Evolutionary conservation across 2,888 invertebrate species (phyloP).

Genomic region (Plebejus anna): DNA sequence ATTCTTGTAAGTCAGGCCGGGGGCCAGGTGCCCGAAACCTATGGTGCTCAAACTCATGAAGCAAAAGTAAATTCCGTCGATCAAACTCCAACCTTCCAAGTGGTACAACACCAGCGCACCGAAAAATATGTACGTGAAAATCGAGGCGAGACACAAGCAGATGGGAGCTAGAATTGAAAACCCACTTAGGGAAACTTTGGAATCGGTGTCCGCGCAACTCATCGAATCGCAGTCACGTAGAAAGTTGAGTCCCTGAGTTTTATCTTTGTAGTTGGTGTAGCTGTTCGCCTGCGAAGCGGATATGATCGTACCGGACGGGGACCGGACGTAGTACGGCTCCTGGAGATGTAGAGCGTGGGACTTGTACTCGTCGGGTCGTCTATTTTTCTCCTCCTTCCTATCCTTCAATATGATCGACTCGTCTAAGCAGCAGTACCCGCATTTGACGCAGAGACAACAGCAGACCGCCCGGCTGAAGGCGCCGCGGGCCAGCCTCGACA

Average conservation of each 20-base stretch:
- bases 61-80: constrained; percentile 96
- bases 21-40: constrained; percentile 93
- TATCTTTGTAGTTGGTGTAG: constrained; percentile 66
- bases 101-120: constrained; percentile 94
- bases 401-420: constrained; percentile 91
- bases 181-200: constrained; percentile 84
- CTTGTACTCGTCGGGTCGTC: constrained; percentile 83
- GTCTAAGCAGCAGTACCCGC: constrained; percentile 92
- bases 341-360: constrained; percentile 82
- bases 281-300: constrained; percentile 75
- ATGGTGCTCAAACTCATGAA: constrained; percentile 97
- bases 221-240: constrained; percentile 75
- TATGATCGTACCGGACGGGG: constrained; percentile 75
- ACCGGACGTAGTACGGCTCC: constrained; percentile 85
- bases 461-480: constrained; percentile 90
- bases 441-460: constrained; percentile 93
- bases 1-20: constrained; percentile 80
- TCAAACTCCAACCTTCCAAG: constrained; percentile 94
- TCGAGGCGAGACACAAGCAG: constrained; percentile 91
- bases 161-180: constrained; percentile 93
- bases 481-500: constrained; percentile 89
- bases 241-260: constrained; percentile 64
- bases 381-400: constrained; percentile 87
- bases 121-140: constrained; percentile 93
- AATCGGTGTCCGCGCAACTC: constrained; percentile 84